Base-by-base conservation (phyloP, 2,888 invertebrate species). In the Esperia sulphurella region DNA sequence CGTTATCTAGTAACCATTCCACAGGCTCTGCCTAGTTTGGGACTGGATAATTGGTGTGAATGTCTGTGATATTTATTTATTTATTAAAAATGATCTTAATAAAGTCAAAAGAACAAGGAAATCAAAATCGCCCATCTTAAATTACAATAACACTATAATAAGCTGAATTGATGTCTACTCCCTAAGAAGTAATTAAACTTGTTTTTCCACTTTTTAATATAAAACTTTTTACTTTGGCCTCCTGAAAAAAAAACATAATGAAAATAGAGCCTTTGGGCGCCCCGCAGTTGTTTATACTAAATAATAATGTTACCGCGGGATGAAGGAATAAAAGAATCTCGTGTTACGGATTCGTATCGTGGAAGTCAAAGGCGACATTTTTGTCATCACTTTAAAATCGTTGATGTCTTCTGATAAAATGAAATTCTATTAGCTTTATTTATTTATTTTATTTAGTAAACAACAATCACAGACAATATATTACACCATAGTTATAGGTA, bases 141-240 rank as follows among this genome's bases (percentile, higher is more conserved):
- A 69, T 68, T 66, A 71, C 63, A 76, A 75, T 76, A 77, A 77
- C 74, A 73, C 60, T 73, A 65, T 75, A 77, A 71, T 75, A 79
- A 69, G 63, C 59, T 61, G 66, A 79, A 78, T 75, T 73, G 70
- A 73, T 75, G 81, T 73, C 66, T 68, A 67, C 61, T 59, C 59
- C 53, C 64, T 55, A 50, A 35, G 55, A 75, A 74, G 69, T 84
- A 84, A 85, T 86, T 86, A 83, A 79, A 81, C 75, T 84, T 81
- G 76, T 77, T 82, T 77, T 71, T 74, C 64, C 61, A 71, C 63
- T 78, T 84, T 71, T 81, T 82, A 83, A 83, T 81, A 83, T 71
- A 75, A 80, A 83, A 83, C 80, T 81, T 83, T 83, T 73, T 71
- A 75, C 70, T 74, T 72, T 66, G 56, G 57, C 51, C 59, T 52